Evolutionary conservation across 2,113 vertebrate species (phyloP).

Genomic region (Kryptolebias marmoratus): DNA sequence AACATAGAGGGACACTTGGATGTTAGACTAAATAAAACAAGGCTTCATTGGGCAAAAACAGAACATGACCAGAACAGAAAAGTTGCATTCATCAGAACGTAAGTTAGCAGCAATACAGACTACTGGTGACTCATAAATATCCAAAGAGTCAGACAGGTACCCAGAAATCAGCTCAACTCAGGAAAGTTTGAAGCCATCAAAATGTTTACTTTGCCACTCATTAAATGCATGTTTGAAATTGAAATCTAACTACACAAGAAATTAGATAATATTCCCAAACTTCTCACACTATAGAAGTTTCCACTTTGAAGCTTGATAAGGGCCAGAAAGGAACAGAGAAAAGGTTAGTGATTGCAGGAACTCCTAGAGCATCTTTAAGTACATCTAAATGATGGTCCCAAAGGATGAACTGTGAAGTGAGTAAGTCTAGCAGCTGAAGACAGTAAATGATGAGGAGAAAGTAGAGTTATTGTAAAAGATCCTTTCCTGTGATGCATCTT

Average conservation of each 20-base stretch:
- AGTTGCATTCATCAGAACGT: neutral
- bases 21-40: neutral
- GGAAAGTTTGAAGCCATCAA: neutral
- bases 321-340: neutral
- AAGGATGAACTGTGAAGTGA: neutral
- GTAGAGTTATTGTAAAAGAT: neutral
- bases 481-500: neutral
- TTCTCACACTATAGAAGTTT: neutral
- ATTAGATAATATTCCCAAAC: neutral
- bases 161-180: no score
- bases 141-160: neutral
- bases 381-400: neutral
- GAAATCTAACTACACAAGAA: neutral
- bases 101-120: neutral
- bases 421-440: slow-evolving; percentile 1
- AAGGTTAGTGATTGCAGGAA: neutral
- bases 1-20: no score
- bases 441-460: neutral
- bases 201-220: neutral
- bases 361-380: neutral
- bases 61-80: neutral
- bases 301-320: neutral
- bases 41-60: neutral
- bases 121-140: neutral
- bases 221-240: no score